Evolutionary conservation across 2,797 vertebrate species (phyloP).

Genomic region (Euphonia xanthogaster): DNA sequence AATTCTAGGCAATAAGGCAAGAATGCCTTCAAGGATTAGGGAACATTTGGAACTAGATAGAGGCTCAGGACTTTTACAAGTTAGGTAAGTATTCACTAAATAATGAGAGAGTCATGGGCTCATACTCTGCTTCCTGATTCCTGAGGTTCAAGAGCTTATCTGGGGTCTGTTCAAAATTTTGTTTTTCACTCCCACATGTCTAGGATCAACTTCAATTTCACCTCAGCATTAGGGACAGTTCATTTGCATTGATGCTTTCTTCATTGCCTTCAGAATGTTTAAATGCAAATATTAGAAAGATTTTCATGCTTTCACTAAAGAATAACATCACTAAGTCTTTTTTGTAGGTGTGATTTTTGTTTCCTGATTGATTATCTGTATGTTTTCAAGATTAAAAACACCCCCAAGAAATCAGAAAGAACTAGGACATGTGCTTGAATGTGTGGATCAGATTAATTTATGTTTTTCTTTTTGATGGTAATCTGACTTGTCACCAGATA

Average conservation of each 20-base stretch:
- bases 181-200: neutral
- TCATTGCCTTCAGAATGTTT: neutral
- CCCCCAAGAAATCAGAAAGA: rapidly evolving
- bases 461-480: conserved; percentile 11
- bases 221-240: neutral
- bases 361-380: neutral
- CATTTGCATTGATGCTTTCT: neutral
- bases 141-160: neutral
- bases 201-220: neutral
- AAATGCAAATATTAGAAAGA: neutral
- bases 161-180: neutral
- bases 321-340: neutral
- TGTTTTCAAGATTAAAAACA: neutral
- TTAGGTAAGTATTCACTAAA: neutral
- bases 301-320: neutral
- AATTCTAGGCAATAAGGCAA: neutral
- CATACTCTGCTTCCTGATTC: neutral
- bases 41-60: neutral
- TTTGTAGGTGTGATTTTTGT: neutral
- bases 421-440: neutral
- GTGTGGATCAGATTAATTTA: neutral
- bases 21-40: neutral
- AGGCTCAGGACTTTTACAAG: neutral
- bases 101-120: neutral
- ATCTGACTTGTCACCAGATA: conserved; percentile 5